Evolutionary conservation across 2,797 vertebrate genomes (phyloP).

Genomic region (Danio aesculapii): DNA sequence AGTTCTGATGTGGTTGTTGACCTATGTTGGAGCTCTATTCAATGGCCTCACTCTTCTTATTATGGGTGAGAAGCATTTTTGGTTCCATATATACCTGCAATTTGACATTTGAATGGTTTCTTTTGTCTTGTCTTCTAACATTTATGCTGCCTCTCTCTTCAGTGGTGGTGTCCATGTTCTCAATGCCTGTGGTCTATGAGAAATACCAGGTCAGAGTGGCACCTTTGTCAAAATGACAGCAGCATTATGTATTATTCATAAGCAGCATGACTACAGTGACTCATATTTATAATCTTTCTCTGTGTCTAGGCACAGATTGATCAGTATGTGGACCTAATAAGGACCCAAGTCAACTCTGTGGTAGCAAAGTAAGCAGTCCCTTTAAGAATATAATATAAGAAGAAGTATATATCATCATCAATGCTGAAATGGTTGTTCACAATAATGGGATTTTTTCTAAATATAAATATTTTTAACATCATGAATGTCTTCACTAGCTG

Average conservation of each 20-base stretch:
- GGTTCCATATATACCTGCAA: not conserved
- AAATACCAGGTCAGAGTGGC: conserved; percentile 83
- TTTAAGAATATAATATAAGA: not conserved
- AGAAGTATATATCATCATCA: not conserved
- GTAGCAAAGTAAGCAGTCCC: conserved; percentile 93
- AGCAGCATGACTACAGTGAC: not conserved
- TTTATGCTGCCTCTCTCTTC: conserved; percentile 26
- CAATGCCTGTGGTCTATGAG: conserved; percentile 86
- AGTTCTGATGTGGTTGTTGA: conserved; percentile 87
- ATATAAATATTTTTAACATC: too few relatives aligned
- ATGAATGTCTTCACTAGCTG: too few relatives aligned
- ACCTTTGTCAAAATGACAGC: not conserved
- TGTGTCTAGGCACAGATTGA: conserved; percentile 93
- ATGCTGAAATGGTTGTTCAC: too few relatives aligned
- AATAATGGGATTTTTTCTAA: too few relatives aligned
- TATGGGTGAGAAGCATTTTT: conserved; percentile 74
- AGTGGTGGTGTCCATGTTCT: conserved; percentile 86
- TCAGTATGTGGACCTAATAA: conserved; percentile 96
- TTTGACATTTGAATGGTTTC: not conserved
- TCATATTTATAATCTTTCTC: not conserved
- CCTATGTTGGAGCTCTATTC: conserved; percentile 85
- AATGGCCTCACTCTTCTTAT: conserved; percentile 87
- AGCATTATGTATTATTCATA: not conserved
- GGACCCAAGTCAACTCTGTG: conserved; percentile 96
- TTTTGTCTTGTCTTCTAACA: not conserved